A percentile compares a stretch with the other conserved stretches of the same genome.
Conservation (phyloP, 23 tunicate species). For the Trididemnum clinides region DNA sequence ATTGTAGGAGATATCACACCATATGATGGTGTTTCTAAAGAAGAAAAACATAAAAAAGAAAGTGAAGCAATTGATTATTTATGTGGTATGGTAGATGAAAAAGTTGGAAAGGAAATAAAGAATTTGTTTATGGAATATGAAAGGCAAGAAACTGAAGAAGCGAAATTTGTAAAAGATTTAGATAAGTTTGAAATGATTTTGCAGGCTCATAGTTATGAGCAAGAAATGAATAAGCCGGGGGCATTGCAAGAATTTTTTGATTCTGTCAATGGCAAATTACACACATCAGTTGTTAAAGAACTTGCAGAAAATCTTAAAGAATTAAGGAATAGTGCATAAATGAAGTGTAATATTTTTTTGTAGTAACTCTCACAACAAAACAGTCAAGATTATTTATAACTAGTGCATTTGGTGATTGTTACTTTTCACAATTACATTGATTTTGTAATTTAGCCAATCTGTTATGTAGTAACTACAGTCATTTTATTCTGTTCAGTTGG, state of each 20-base stretch:
- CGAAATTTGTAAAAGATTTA: conserved; percentile 84
- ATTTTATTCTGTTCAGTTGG: too few relatives aligned
- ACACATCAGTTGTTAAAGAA: conserved; percentile 28
- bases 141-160: conserved; percentile 75
- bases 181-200: conserved; percentile 93
- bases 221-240: conserved; percentile 48
- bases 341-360: too few relatives aligned
- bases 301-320: conserved; percentile 28
- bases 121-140: conserved; percentile 73
- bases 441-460: too few relatives aligned
- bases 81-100: conserved; percentile 16
- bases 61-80: conserved; percentile 32
- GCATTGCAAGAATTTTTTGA: conserved; percentile 82
- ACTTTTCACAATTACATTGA: too few relatives aligned
- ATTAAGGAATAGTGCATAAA: not conserved
- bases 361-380: too few relatives aligned
- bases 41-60: conserved; percentile 72
- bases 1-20: conserved; percentile 95
- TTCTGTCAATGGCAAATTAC: conserved; percentile 65
- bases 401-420: too few relatives aligned
- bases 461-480: too few relatives aligned
- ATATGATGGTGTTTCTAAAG: conserved; percentile 60
- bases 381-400: too few relatives aligned
- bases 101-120: conserved; percentile 38
- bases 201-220: conserved; percentile 83